Base-by-base conservation (phyloP, 2,113 vertebrate species). In the Thinocorus orbignyianus region DNA sequence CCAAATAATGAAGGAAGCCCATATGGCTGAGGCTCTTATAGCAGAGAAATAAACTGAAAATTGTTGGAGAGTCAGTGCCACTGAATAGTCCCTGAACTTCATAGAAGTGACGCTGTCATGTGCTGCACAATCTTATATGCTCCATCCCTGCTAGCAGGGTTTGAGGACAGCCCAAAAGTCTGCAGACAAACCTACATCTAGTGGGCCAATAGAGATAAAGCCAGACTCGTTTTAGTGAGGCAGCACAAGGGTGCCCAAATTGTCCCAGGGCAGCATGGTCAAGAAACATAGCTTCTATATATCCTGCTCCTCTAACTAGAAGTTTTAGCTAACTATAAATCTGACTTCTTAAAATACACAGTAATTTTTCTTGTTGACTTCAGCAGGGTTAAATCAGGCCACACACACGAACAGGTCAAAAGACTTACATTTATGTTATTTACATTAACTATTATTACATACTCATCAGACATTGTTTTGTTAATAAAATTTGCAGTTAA, bases 61-160 rank as follows among this genome's bases (percentile, higher is more conserved):
- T 7, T 44, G 10, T 62, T 66, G 77, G 16, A 70, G 30, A 74
- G 31, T 51, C 39, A 71, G 51, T 79, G 15, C 26, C 23, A 65
- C 14, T 26, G 52, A 66, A 26, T 5, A 81, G 31, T 14, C 46
- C 49, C 60, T 41, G 35, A 81, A 33, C 11, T 66, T 55, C 55
- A 39, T 0, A 70, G 48, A 81, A 10, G 31, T 35, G n/a, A 60
- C 37, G 23, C 8, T 48, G 35, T 31, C 42, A 26, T 22, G 20
- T 7, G 1, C 39, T 55, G 6, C 6, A 73, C 17, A 19, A 31
- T 46, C 37, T 39, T 2, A 0, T 13, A 7, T 7, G 12, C 22
- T 61, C 33, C 39, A 46, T 37, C 39, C 14, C 33, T 64, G 23
- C 58, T 33, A 30, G 13, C 39, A 35, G 39, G 14, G 33, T 25